Evolutionary conservation across 1,140 invertebrate species (phyloP).

Genomic region (Brachionus sp.): DNA sequence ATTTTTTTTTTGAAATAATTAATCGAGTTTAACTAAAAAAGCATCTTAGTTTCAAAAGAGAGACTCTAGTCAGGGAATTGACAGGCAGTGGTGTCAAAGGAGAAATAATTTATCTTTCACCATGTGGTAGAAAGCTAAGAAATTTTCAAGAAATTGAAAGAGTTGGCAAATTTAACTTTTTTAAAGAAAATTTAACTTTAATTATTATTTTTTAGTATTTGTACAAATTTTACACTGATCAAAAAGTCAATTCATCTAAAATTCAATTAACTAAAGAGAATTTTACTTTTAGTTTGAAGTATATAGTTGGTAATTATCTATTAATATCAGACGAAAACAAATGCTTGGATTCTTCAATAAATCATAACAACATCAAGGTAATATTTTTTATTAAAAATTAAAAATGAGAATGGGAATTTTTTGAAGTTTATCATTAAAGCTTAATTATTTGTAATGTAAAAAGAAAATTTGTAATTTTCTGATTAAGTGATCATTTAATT

Average conservation of each 20-base stretch:
- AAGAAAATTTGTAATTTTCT: no score
- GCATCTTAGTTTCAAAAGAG: slow-evolving; percentile 70
- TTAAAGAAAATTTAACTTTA: neutral
- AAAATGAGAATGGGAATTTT: no score
- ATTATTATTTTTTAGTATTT: slow-evolving; percentile 7
- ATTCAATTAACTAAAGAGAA: neutral
- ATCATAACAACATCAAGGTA: slow-evolving; percentile 16
- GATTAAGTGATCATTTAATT: no score
- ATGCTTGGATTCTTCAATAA: neutral
- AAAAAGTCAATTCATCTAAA: neutral
- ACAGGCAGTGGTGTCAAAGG: slow-evolving; percentile 64
- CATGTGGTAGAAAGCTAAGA: slow-evolving; percentile 73
- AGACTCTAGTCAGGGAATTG: slow-evolving; percentile 78
- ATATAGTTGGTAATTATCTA: slow-evolving; percentile 22
- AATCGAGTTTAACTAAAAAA: neutral
- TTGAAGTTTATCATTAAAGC: no score
- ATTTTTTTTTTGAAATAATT: neutral
- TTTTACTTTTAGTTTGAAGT: slow-evolving; percentile 44
- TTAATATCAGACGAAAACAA: neutral
- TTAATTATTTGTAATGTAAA: no score
- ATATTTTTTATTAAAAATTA: no score
- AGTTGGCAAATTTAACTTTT: slow-evolving; percentile 59
- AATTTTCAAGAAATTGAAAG: slow-evolving; percentile 71
- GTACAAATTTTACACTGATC: neutral
- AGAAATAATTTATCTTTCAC: slow-evolving; percentile 79